Conservation (phyloP, 2,797 vertebrate genomes). For the Myripristis murdjan region DNA sequence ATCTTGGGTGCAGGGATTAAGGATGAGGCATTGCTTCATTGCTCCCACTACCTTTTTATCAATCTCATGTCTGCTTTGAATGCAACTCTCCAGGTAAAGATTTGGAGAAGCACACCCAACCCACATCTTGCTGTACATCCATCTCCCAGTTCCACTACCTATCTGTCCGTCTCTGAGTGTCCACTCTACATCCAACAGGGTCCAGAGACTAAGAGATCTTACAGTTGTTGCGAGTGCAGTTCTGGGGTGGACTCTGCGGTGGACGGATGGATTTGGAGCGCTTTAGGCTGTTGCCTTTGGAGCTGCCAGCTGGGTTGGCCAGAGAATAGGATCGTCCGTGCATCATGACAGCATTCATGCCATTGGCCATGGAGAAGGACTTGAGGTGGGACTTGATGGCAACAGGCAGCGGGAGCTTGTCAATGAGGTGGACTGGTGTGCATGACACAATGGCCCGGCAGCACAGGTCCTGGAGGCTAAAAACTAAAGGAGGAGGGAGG, state of each 20-base stretch:
- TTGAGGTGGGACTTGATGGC: slow-evolving; percentile 99
- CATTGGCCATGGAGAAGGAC: slow-evolving; percentile 99
- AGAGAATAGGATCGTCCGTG: slow-evolving; percentile 97
- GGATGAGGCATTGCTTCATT: background rate
- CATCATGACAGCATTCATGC: slow-evolving; percentile 99
- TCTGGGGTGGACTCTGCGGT: slow-evolving; percentile 96
- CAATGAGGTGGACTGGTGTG: slow-evolving; percentile 97
- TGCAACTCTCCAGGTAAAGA: slow-evolving; percentile 27
- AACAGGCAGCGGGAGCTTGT: slow-evolving; percentile 96
- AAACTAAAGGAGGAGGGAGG: slow-evolving; percentile 83
- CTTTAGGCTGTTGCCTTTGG: slow-evolving; percentile 96
- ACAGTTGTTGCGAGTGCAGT: slow-evolving; percentile 91
- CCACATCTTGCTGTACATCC: background rate
- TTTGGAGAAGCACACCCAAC: background rate
- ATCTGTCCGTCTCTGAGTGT: background rate
- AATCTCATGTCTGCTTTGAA: slow-evolving; percentile 29
- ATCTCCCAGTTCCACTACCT: background rate
- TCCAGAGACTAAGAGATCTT: slow-evolving; percentile 94
- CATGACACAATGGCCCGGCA: slow-evolving; percentile 98
- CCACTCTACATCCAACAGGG: background rate
- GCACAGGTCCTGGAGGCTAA: slow-evolving; percentile 98
- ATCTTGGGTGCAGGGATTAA: background rate
- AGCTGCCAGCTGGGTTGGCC: slow-evolving; percentile 84
- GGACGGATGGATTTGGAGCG: slow-evolving; percentile 96
- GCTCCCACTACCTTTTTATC: slow-evolving; percentile 29